Evolutionary conservation across 2,888 invertebrate genomes (phyloP), one percentile per base, ranked within the genome.

Genomic region (Brachypalpus laphriformis): DNA sequence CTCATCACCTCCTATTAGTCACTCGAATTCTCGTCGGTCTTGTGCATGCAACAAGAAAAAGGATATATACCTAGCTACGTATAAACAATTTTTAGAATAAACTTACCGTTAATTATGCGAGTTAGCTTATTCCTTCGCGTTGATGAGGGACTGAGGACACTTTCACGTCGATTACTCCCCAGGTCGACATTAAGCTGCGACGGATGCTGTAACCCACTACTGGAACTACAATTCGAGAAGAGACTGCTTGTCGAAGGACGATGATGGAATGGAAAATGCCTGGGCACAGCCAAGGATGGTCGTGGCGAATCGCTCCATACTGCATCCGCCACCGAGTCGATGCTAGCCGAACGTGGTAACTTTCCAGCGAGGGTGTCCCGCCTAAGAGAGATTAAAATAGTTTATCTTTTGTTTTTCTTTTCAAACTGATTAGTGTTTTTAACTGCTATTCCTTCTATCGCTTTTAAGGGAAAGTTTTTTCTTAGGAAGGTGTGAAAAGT

Each of bases 71-170:
- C 16, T n/a, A n/a, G n/a, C 45, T 28, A 61, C 56, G 18, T 2
- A 45, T 7, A n/a, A 49, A 42, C 16, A 25, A 63, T 28, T 28
- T n/a, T 28, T 16, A 76, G 9, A 47, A 40, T 22, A 75, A 65
- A 91, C 94, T 94, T 89, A 96, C 96, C 96, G 89, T 95, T 94
- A 83, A 95, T 93, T 86, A 96, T 95, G 86, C 96, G 93, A 89
- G 95, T 95, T 49, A 95, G 94, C 91, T 97, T 97, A 88, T 96
- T 94, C 74, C 96, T 93, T 34, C 97, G 93, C 3, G 96, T 96
- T 16, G 95, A 95, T 51, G 95, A 95, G 0, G 96, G 96, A 16
- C 96, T 96, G 1, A 95, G 94, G 68, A 95, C 92, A 87, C 95
- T 95, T 90, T 94, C 93, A 71, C 93, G 91, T 5, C 93, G 90